phyloP scores from a whole-genome alignment of 2,113 vertebrate species.

The Anas platyrhynchos region DNA sequence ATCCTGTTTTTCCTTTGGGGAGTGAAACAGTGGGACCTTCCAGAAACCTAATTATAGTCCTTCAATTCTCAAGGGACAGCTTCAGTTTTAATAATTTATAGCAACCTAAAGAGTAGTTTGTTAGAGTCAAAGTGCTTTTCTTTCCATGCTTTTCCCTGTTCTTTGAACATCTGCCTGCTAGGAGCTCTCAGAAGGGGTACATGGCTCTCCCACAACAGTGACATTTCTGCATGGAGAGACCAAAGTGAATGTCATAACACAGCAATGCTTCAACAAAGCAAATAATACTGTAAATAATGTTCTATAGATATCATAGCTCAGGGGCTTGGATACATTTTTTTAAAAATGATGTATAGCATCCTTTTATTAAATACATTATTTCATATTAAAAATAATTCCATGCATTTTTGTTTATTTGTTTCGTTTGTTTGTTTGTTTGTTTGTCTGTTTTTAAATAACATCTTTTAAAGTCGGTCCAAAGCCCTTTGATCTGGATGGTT shows the following conservation, averaged over 20 bases:
- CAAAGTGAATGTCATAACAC: not conserved
- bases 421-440: not conserved
- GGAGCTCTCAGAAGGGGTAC: not conserved
- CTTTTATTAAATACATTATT: not conserved
- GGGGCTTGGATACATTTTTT: not conserved
- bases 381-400: not conserved
- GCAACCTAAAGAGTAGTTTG: not conserved
- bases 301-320: not conserved
- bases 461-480: not conserved
- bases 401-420: not conserved
- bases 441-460: not conserved
- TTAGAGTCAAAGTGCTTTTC: not conserved
- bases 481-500: not conserved
- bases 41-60: not conserved
- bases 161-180: conserved; percentile 8
- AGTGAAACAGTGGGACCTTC: not conserved
- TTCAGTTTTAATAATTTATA: not conserved
- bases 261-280: not conserved
- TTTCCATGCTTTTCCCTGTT: not conserved
- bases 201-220: not conserved
- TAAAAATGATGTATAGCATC: not conserved
- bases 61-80: not conserved
- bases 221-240: not conserved
- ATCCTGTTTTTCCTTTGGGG: not conserved
- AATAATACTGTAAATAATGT: not conserved